phyloP scores from a whole-genome alignment of 2,113 vertebrate genomes.

The Eulemur rufifrons region DNA sequence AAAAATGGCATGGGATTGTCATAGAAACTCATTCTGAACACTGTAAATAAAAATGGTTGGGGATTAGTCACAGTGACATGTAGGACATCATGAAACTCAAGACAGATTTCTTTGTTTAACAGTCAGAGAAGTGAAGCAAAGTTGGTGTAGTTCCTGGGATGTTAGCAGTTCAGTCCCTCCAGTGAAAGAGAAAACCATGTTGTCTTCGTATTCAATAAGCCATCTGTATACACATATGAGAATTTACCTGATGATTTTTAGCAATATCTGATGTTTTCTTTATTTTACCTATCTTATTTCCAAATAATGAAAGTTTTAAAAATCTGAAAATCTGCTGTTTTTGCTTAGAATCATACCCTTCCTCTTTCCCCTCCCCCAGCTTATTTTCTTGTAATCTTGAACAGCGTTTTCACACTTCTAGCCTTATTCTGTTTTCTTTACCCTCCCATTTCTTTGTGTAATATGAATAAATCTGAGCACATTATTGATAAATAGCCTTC shows the following conservation, averaged over 20 bases:
- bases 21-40: slow-evolving; percentile 76
- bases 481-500: slow-evolving; percentile 63
- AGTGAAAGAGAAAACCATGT: slow-evolving; percentile 27
- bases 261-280: background rate
- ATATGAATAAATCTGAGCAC: slow-evolving; percentile 59
- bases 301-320: slow-evolving; percentile 30
- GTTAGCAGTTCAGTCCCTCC: background rate
- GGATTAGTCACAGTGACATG: slow-evolving; percentile 77
- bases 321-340: slow-evolving; percentile 2
- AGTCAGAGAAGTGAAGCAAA: slow-evolving; percentile 1
- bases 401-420: slow-evolving; percentile 45
- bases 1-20: slow-evolving; percentile 75
- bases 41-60: slow-evolving; percentile 76
- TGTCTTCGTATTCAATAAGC: background rate
- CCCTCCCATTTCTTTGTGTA: slow-evolving; percentile 54
- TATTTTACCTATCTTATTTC: background rate
- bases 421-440: slow-evolving; percentile 53
- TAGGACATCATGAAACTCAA: slow-evolving; percentile 76
- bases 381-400: slow-evolving; percentile 12
- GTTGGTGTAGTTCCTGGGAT: background rate
- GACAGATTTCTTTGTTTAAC: slow-evolving; percentile 80
- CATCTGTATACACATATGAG: background rate
- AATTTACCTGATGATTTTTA: slow-evolving; percentile 22
- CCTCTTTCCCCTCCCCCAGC: no score
- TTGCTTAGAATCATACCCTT: background rate